These are phyloP conservation scores for Cyclargus thomasi DNA, from an alignment of 1,140 invertebrate species.

Conservation along the genomic window DNA sequence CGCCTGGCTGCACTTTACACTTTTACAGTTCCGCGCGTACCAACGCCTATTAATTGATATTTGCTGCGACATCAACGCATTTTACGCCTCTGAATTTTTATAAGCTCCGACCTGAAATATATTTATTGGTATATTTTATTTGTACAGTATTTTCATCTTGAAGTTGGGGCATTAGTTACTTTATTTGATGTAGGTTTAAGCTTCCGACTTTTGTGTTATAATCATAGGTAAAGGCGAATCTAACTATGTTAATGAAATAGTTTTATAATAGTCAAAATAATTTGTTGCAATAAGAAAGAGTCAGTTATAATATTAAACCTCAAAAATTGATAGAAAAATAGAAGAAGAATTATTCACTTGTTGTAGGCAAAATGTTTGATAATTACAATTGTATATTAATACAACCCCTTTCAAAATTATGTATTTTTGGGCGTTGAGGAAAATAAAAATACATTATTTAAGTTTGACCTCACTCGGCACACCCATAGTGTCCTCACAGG, in stretches of 20 bases:
- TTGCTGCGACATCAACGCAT: conserved; percentile 39
- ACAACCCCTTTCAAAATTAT: background rate
- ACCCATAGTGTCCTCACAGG: background rate
- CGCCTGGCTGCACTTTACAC: conserved; percentile 67
- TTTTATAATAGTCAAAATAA: too few relatives aligned
- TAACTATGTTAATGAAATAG: too few relatives aligned
- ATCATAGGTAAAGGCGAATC: too few relatives aligned
- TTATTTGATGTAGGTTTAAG: too few relatives aligned
- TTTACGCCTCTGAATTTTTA: conserved; percentile 13
- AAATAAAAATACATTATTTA: background rate
- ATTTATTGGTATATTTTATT: background rate
- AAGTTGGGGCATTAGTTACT: background rate
- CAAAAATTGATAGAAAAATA: too few relatives aligned
- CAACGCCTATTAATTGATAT: conserved; percentile 64
- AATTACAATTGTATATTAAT: too few relatives aligned
- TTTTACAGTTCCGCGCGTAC: conserved; percentile 63
- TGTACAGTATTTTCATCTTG: background rate
- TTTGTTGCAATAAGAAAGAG: too few relatives aligned
- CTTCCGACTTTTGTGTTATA: too few relatives aligned
- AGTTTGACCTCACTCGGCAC: background rate
- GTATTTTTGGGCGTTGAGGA: background rate
- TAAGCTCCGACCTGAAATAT: background rate
- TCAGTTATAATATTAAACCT: too few relatives aligned
- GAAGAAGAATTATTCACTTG: too few relatives aligned
- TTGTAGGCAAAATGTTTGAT: too few relatives aligned